A percentile compares a stretch with the other conserved stretches of the same genome.
Evolutionary conservation across 2,888 invertebrate species (phyloP).

Genomic region (Coelinius sp.): DNA sequence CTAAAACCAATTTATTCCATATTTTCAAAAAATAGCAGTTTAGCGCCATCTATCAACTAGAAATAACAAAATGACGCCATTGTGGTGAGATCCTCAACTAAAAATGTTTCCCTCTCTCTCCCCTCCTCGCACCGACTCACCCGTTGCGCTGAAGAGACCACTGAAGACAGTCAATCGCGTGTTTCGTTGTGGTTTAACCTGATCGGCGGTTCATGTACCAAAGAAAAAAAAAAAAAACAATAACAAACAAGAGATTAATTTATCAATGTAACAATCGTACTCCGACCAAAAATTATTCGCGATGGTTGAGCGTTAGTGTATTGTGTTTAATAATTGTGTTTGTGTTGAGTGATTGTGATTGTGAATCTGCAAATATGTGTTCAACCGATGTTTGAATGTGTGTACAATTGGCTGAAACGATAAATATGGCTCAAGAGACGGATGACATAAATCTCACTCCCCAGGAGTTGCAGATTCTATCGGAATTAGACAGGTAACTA

Average conservation of each 20-base stretch:
- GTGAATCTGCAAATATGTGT: constrained; percentile 48
- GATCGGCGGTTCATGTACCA: constrained; percentile 5
- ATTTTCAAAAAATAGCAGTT: too few relatives aligned
- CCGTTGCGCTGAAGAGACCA: neutral
- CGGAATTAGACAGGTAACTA: constrained; percentile 87
- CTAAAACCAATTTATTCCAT: too few relatives aligned
- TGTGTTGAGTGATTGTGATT: neutral
- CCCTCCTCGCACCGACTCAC: neutral
- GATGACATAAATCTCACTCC: constrained; percentile 83
- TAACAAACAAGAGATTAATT: constrained; percentile 15
- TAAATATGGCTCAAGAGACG: constrained; percentile 74
- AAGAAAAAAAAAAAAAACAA: constrained; percentile 15
- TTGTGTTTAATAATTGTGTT: neutral
- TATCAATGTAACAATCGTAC: neutral
- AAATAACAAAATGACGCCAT: too few relatives aligned
- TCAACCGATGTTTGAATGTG: constrained; percentile 48
- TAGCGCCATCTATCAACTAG: too few relatives aligned
- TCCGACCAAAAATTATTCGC: neutral
- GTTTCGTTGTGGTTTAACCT: constrained; percentile 12
- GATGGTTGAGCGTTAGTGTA: neutral
- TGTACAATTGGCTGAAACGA: constrained; percentile 30
- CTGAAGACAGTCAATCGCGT: constrained; percentile 13
- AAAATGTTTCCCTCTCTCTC: neutral
- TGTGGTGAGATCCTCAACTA: neutral
- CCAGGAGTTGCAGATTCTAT: constrained; percentile 87